A percentile compares a stretch with the other conserved stretches of the same genome.
Evolutionary conservation across 2,888 invertebrate species (phyloP).

Genomic region (Cryptocheilus praepositus): DNA sequence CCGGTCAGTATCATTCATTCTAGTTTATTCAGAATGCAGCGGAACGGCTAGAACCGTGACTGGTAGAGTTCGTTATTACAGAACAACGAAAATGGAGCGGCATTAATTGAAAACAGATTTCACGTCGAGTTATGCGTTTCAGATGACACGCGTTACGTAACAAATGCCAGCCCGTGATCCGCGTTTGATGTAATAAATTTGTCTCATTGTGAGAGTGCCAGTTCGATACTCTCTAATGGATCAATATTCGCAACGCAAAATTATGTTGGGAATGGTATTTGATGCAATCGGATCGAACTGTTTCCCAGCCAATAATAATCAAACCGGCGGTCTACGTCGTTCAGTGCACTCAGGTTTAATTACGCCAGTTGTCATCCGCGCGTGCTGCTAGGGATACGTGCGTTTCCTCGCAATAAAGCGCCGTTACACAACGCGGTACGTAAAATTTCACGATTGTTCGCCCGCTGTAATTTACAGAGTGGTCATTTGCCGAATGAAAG

Average conservation of each 20-base stretch:
- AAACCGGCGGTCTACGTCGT: slow-evolving; percentile 51
- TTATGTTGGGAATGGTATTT: slow-evolving; percentile 43
- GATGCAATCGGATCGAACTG: slow-evolving; percentile 53
- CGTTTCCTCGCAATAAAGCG: slow-evolving; percentile 25
- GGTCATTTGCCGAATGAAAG: slow-evolving; percentile 22
- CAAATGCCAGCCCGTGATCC: slow-evolving; percentile 4
- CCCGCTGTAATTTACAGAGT: slow-evolving; percentile 25
- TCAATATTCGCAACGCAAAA: slow-evolving; percentile 56
- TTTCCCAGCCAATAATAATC: slow-evolving; percentile 56
- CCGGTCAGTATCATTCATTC: too few species aligned
- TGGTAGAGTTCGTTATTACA: too few species aligned
- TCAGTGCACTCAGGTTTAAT: slow-evolving; percentile 55
- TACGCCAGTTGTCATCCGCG: slow-evolving; percentile 53
- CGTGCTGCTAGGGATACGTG: slow-evolving; percentile 25
- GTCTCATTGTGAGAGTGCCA: slow-evolving; percentile 18
- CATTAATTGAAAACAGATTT: too few species aligned
- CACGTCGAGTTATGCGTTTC: too few species aligned
- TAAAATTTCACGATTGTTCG: slow-evolving; percentile 24
- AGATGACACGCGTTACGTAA: too few species aligned
- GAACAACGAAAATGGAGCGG: too few species aligned
- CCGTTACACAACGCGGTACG: slow-evolving; percentile 12
- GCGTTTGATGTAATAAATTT: slow-evolving; percentile 45
- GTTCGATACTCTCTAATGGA: slow-evolving; percentile 38
- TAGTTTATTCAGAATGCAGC: too few species aligned
- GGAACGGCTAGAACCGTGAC: too few species aligned